phyloP scores from a whole-genome alignment of 2,888 invertebrate species.

The Electrophaes corylata region DNA sequence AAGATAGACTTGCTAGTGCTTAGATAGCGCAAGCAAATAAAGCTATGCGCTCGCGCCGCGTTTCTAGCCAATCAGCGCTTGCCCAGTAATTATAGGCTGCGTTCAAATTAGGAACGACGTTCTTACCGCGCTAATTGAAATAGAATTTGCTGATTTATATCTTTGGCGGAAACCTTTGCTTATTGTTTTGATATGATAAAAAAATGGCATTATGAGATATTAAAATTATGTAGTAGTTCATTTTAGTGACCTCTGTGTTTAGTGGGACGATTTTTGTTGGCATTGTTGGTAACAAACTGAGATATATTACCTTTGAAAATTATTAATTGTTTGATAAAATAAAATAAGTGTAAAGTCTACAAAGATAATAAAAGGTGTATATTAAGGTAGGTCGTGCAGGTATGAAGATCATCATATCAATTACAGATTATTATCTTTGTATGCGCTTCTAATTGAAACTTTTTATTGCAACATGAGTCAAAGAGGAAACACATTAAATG shows the following conservation, averaged over 20 bases:
- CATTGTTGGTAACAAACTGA: too few relatives aligned
- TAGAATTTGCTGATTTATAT: slow-evolving; percentile 74
- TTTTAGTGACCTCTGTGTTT: not conserved
- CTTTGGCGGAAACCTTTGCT: slow-evolving; percentile 61
- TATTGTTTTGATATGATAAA: slow-evolving; percentile 56
- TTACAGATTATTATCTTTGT: slow-evolving; percentile 25
- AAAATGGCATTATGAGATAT: slow-evolving; percentile 46
- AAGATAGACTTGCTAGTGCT: slow-evolving; percentile 68
- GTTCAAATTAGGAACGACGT: slow-evolving; percentile 78
- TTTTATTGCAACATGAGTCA: slow-evolving; percentile 35
- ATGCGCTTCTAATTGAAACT: slow-evolving; percentile 20
- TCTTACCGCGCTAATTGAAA: slow-evolving; percentile 73
- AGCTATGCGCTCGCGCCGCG: slow-evolving; percentile 58
- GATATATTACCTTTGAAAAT: too few relatives aligned
- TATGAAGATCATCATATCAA: slow-evolving; percentile 25
- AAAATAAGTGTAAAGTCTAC: not conserved
- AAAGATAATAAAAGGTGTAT: not conserved
- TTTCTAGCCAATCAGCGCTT: slow-evolving; percentile 66
- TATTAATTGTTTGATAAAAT: not conserved
- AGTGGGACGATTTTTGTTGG: too few relatives aligned
- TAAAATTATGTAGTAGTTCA: slow-evolving; percentile 4
- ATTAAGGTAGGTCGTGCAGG: not conserved
- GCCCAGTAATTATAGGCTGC: slow-evolving; percentile 75
- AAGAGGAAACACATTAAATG: slow-evolving; percentile 74
- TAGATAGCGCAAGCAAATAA: slow-evolving; percentile 65